Evolutionary conservation across 2,113 vertebrate species (phyloP), one percentile per base, ranked within the genome.

Genomic region (Chitala chitala): DNA sequence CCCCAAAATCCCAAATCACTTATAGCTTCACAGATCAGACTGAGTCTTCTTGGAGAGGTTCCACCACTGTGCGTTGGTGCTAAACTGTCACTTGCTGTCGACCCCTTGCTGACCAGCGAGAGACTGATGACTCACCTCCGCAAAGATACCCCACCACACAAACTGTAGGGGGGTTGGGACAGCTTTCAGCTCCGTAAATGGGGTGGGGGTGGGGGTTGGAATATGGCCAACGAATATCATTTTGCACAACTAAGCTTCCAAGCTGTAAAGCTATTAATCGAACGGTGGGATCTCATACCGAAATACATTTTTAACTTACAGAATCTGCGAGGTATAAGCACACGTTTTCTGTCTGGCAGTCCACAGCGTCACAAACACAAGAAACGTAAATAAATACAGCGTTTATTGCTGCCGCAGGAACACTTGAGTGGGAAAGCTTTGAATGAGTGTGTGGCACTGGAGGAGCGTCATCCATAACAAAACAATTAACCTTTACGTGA

Each of bases 401-500:
- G 44, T 63, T 63, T 65, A 38, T 29, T 22, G 31, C 44, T 20
- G 59, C 29, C 20, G 33, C 10, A 63, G 46, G 59, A 65, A 63
- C 46, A 24, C 48, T 73, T 36, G n/a, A 64, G 20, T 26, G 22
- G 13, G 24, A 40, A n/a, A 38, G 29, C 8, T 46, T 31, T 64
- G 29, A 36, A 63, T 15, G 12, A 63, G 65, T 65, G 44, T 42
- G 26, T 13, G 26, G 9, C 1, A 13, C 58, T 24, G 59, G 29
- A 33, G 12, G 29, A 68, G 22, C 20, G 12, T 10, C 36, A 51
- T 51, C 44, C 13, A 73, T 63, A 63, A 63, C 40, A 8, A 63
- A 65, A 65, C 58, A 64, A 74, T 65, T 74, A 74, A 74, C 72
- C 72, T 65, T 64, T 53, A 51, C 12, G 22, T 31, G 9, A 46